A percentile compares a stretch with the other conserved stretches of the same genome.
phyloP scores from a whole-genome alignment of 2,113 vertebrate species.

The Noturus placidus region DNA sequence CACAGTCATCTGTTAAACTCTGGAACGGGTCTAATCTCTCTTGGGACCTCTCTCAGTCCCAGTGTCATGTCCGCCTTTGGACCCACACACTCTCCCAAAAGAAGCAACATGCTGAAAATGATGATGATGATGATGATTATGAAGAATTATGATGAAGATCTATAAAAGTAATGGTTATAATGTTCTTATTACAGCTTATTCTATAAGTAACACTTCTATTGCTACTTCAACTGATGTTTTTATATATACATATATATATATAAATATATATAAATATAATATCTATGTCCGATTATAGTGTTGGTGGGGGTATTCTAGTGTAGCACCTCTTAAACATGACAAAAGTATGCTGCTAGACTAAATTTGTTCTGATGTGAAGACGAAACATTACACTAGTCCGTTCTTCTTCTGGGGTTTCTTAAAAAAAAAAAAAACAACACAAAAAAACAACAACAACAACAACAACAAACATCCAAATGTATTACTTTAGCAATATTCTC shows the following conservation, averaged over 20 bases:
- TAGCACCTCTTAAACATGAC: slow-evolving; percentile 70
- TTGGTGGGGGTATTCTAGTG: slow-evolving; percentile 72
- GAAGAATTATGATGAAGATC: slow-evolving; percentile 51
- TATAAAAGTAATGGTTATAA: slow-evolving; percentile 72
- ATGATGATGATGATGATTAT: slow-evolving; percentile 51
- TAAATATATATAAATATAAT: slow-evolving; percentile 71
- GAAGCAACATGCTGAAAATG: slow-evolving; percentile 61
- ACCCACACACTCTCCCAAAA: slow-evolving; percentile 56
- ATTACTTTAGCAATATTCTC: slow-evolving; percentile 74
- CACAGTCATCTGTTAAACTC: slow-evolving; percentile 40
- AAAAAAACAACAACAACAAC: background rate
- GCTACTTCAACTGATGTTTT: slow-evolving; percentile 62
- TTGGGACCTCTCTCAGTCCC: slow-evolving; percentile 13
- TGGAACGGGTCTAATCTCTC: slow-evolving; percentile 46
- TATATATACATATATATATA: slow-evolving; percentile 63
- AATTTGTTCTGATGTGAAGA: slow-evolving; percentile 62
- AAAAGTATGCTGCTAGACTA: slow-evolving; percentile 68
- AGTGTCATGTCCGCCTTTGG: slow-evolving; percentile 57
- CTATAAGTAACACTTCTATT: slow-evolving; percentile 76
- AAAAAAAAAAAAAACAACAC: slow-evolving; percentile 24
- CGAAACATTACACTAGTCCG: slow-evolving; percentile 68
- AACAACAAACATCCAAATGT: slow-evolving; percentile 49
- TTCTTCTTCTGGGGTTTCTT: slow-evolving; percentile 54
- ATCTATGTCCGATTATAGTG: slow-evolving; percentile 66
- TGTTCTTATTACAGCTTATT: slow-evolving; percentile 78